Evolutionary conservation across 2,888 invertebrate species (phyloP).

Genomic region (Chironomus riparius): DNA sequence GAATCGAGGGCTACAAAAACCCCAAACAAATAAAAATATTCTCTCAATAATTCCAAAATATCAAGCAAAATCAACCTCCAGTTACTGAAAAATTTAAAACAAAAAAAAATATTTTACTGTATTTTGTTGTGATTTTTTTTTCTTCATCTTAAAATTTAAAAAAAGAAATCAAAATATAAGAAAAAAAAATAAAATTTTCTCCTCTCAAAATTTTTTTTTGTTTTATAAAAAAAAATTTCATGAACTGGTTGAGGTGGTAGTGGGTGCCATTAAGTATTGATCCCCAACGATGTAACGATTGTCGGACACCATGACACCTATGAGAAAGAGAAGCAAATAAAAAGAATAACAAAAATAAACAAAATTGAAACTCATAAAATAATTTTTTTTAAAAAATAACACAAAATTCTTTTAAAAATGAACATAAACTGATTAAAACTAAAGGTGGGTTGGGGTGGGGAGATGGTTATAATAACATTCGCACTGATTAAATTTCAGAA

Average conservation of each 20-base stretch:
- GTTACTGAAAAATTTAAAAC: no score
- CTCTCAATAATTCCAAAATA: no score
- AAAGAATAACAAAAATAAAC: constrained; percentile 3
- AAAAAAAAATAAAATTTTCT: neutral
- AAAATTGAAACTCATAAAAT: neutral
- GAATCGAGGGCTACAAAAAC: no score
- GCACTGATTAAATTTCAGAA: no score
- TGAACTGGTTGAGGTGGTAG: constrained; percentile 37
- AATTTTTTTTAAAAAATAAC: neutral
- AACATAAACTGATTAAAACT: neutral
- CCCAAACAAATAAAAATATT: no score
- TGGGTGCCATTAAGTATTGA: constrained; percentile 51
- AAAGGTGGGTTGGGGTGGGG: no score
- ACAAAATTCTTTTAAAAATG: neutral
- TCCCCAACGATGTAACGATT: constrained; percentile 54
- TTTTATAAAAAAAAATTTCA: constrained; percentile 27
- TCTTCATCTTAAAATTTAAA: neutral
- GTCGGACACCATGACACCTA: constrained; percentile 57
- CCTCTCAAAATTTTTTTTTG: constrained; percentile 30
- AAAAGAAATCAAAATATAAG: neutral
- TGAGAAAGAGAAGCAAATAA: constrained; percentile 41
- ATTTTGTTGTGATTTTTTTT: neutral
- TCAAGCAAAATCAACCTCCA: no score
- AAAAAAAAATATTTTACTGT: neutral
- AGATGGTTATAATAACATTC: no score